These are phyloP conservation scores for Luehdorfia chinensis DNA, from an alignment of 1,140 invertebrate species.

Conservation along the genomic window DNA sequence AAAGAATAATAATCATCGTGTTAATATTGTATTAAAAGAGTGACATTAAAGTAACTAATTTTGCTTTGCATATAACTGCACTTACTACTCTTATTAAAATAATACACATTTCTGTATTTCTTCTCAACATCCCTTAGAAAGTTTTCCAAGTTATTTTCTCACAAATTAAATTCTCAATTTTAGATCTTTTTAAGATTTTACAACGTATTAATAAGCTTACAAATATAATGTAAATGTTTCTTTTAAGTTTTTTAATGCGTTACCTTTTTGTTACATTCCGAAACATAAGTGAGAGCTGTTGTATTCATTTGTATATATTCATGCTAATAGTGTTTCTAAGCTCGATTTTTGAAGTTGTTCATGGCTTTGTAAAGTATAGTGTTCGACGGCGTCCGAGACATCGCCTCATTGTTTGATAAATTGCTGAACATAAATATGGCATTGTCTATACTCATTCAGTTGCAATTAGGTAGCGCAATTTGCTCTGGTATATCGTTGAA, in stretches of 20 bases:
- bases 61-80: too few relatives aligned
- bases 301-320: slow-evolving; percentile 46
- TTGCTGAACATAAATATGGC: slow-evolving; percentile 72
- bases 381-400: slow-evolving; percentile 57
- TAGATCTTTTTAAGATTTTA: too few relatives aligned
- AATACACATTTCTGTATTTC: too few relatives aligned
- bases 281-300: slow-evolving; percentile 43
- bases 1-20: too few relatives aligned
- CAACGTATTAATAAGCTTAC: slow-evolving; percentile 48
- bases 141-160: too few relatives aligned
- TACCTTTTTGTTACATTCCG: slow-evolving; percentile 40
- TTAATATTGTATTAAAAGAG: too few relatives aligned
- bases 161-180: too few relatives aligned
- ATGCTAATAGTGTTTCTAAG: slow-evolving; percentile 66
- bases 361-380: slow-evolving; percentile 43
- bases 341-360: slow-evolving; percentile 59
- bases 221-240: slow-evolving; percentile 71
- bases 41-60: too few relatives aligned
- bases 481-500: slow-evolving; percentile 69
- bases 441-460: slow-evolving; percentile 68
- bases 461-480: slow-evolving; percentile 76
- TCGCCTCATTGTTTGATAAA: slow-evolving; percentile 71
- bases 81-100: too few relatives aligned
- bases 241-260: slow-evolving; percentile 51
- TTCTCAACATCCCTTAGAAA: too few relatives aligned